Percentiles rank a stretch among this genome's conserved stretches.
These are phyloP conservation scores for Lagopus leucura DNA, from an alignment of 2,113 vertebrate species.

Conservation along the genomic window DNA sequence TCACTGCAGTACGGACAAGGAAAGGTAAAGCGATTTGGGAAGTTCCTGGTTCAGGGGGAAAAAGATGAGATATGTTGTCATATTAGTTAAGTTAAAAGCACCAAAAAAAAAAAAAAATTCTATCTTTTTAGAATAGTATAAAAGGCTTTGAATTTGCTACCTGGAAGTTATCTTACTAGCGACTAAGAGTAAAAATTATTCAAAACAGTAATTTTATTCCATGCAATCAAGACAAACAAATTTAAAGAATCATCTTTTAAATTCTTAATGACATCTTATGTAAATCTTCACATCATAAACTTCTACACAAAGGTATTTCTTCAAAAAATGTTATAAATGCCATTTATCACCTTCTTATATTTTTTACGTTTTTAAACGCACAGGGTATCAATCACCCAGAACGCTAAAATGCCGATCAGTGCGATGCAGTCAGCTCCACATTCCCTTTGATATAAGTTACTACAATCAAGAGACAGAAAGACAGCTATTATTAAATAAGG, in stretches of 20 bases:
- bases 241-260: neutral
- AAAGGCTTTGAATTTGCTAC: neutral
- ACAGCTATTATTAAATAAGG: neutral
- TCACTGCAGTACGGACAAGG: slow-evolving; percentile 93
- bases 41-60: slow-evolving; percentile 73
- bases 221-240: neutral
- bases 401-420: accelerated
- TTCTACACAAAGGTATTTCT: neutral
- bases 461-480: neutral
- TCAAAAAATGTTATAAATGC: neutral
- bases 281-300: neutral
- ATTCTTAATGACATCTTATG: neutral
- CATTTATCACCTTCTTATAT: neutral
- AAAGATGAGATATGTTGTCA: neutral
- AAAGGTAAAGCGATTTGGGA: slow-evolving; percentile 96
- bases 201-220: neutral
- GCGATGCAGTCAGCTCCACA: neutral
- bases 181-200: neutral
- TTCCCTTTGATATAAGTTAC: accelerated
- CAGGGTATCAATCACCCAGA: neutral
- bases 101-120: neutral
- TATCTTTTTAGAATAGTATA: neutral
- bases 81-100: neutral
- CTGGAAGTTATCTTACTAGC: neutral
- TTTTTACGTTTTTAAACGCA: neutral